These are phyloP conservation scores for Archips crataeganus DNA, from an alignment of 2,888 invertebrate species.

Conservation along the genomic window DNA sequence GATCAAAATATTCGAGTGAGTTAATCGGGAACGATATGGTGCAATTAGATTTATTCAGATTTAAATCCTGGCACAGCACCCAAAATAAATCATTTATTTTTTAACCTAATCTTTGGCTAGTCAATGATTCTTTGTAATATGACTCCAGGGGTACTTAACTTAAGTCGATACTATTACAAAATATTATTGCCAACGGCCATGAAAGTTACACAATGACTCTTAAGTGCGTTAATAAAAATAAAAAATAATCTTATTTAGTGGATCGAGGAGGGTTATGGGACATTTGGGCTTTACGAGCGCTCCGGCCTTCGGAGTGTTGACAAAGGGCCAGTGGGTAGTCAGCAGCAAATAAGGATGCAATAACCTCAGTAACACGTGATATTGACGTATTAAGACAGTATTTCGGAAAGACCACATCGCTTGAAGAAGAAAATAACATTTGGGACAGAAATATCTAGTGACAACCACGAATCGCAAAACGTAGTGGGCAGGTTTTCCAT, in stretches of 20 bases:
- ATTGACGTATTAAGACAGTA: neutral
- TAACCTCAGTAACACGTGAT: neutral
- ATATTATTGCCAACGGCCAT: conserved; percentile 8
- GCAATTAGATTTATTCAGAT: too few relatives aligned
- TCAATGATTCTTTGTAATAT: too few relatives aligned
- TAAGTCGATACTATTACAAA: conserved; percentile 1
- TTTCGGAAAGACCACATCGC: too few relatives aligned
- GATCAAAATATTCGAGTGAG: too few relatives aligned
- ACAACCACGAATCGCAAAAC: too few relatives aligned
- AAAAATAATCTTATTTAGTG: conserved; percentile 30
- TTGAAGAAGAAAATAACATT: too few relatives aligned
- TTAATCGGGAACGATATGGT: too few relatives aligned
- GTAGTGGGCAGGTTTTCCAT: too few relatives aligned
- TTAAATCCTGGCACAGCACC: too few relatives aligned
- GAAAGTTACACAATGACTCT: conserved; percentile 19
- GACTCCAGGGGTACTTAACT: neutral
- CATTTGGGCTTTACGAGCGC: conserved; percentile 19
- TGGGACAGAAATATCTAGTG: too few relatives aligned
- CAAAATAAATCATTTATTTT: too few relatives aligned
- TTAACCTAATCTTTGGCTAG: too few relatives aligned
- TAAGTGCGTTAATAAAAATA: conserved; percentile 31
- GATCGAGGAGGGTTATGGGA: conserved; percentile 12
- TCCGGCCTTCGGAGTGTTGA: conserved; percentile 16
- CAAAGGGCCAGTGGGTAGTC: neutral
- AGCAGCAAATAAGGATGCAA: neutral